Evolutionary conservation across 2,888 invertebrate genomes (phyloP).

Genomic region (Frankliniella fusca): DNA sequence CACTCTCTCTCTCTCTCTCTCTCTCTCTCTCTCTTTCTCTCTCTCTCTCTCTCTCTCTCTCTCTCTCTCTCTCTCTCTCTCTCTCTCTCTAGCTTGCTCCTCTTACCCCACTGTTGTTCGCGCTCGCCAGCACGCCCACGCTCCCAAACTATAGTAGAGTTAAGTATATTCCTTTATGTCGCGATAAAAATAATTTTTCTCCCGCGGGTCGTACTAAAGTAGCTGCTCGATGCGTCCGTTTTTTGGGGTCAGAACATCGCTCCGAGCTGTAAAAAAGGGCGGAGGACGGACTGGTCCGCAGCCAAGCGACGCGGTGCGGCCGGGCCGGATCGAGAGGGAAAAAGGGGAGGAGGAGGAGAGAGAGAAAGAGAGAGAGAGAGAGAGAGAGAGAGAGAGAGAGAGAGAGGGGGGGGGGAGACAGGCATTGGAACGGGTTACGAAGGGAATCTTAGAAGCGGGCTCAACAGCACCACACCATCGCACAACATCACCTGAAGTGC

Average conservation of each 20-base stretch:
- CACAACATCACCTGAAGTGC: no score
- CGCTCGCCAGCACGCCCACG: no score
- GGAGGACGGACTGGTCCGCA: neutral
- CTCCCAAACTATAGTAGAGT: no score
- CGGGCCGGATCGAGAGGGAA: neutral
- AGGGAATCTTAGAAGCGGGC: neutral
- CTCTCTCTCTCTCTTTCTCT: no score
- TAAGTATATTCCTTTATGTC: no score
- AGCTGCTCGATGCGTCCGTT: neutral
- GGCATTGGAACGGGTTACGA: neutral
- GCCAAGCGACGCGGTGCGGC: neutral
- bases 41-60: no score
- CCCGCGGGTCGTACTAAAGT: neutral
- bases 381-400: neutral
- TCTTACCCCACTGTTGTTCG: no score
- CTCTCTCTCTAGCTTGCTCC: no score
- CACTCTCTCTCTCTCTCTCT: no score
- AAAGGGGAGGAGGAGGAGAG: neutral
- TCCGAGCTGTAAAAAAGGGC: slow-evolving; percentile 4
- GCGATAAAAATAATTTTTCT: neutral
- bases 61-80: no score
- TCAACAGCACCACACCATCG: no score
- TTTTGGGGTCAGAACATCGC: slow-evolving; percentile 17
- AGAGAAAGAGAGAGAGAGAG: neutral
- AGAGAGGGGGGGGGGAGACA: neutral